These are phyloP conservation scores for Rambutsinella grinnellia DNA, from an alignment of 2,888 invertebrate species.

Conservation along the genomic window DNA sequence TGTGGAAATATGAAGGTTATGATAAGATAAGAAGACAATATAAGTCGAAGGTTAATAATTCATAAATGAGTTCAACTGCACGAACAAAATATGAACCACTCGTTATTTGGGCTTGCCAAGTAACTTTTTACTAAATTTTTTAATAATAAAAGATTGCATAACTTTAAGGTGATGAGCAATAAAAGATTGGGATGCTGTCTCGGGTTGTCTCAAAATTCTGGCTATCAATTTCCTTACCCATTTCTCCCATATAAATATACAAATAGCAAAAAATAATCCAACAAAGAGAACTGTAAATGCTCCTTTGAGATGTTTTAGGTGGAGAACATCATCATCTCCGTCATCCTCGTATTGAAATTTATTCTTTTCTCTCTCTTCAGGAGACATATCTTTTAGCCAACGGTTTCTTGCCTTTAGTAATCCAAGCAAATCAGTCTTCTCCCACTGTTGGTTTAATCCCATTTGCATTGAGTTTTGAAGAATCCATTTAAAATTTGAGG, in stretches of 20 bases:
- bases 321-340: conserved; percentile 22
- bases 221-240: too few species aligned
- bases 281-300: conserved; percentile 27
- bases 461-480: conserved; percentile 29
- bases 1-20: too few species aligned
- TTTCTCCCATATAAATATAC: conserved; percentile 9
- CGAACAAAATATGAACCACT: too few species aligned
- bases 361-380: conserved; percentile 19
- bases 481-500: conserved; percentile 16
- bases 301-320: conserved; percentile 36
- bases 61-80: too few species aligned
- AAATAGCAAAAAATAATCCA: conserved; percentile 14
- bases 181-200: too few species aligned
- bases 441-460: conserved; percentile 36
- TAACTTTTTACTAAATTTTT: too few species aligned
- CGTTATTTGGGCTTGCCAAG: too few species aligned
- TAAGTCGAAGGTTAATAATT: too few species aligned
- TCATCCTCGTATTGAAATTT: conserved; percentile 1
- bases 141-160: too few species aligned
- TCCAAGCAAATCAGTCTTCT: conserved; percentile 26
- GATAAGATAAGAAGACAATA: too few species aligned
- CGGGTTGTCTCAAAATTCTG: too few species aligned
- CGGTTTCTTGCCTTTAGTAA: conserved; percentile 30
- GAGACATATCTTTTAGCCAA: conserved; percentile 40
- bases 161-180: too few species aligned